Evolutionary conservation across 2,888 invertebrate genomes (phyloP), one percentile per base, ranked within the genome.

Genomic region (Watsonalla cultraria): DNA sequence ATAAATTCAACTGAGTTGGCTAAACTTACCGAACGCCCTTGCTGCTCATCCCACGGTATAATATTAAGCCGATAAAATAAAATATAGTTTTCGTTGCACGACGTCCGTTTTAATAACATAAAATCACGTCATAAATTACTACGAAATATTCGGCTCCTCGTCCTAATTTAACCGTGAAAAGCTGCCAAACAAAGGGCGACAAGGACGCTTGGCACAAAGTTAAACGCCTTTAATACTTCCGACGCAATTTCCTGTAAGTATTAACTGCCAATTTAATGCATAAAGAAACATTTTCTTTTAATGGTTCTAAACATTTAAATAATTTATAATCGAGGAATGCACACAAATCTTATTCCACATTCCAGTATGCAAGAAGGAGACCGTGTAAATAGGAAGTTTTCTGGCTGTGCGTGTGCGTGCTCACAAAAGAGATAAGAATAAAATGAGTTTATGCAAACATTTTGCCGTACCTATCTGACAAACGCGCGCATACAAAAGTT

Each of bases 31-130:
- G 24, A 73, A 81, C 80, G 81, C 80, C 82, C 75, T 73, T 74
- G 68, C 77, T 72, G 79, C 85, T 84, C 86, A 84, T 85, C 86
- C 79, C 72, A 66, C 64, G 66, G 75, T 82, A 80, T 84, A 84
- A 87, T 87, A 84, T 84, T 80, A 84, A 84, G 82, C 80, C 81
- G 86, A 89, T 90, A 86, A 86, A 88, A 88, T 88, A 86, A 86
- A 88, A 88, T 86, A 82, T 80, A 78, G 74, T 70, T 72, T 67
- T 66, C 72, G 79, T 76, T 75, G 76, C 71, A 78, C 77, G 78
- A 82, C 81, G 80, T 80, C 77, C 74, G 77, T 78, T 73, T 77
- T 82, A 82, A 89, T 86, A 86, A 84, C 76, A 78, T 77, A 76
- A 84, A 85, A 86, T 85, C 78, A 82, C 78, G 78, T 75, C 76